Conservation (phyloP, 2,888 invertebrate genomes). For the Chalcosyrphus nemorum region DNA sequence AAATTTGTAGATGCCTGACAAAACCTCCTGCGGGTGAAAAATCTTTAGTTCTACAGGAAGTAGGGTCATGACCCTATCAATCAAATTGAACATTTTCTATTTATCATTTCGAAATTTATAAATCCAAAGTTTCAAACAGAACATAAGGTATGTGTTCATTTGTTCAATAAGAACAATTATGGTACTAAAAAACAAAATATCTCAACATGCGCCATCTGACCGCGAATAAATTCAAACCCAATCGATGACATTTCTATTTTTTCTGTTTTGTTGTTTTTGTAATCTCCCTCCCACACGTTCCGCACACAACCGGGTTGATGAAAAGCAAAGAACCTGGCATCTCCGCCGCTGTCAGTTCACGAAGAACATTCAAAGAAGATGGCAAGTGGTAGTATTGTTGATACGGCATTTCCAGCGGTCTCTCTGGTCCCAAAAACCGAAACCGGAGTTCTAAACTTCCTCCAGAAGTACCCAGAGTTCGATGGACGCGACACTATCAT, state of each 20-base stretch:
- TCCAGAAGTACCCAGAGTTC: constrained; percentile 93
- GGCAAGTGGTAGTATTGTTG: constrained; percentile 79
- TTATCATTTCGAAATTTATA: too few relatives aligned
- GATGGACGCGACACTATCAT: constrained; percentile 96
- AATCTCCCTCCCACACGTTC: constrained; percentile 3
- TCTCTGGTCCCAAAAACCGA: constrained; percentile 96
- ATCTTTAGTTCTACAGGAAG: too few relatives aligned
- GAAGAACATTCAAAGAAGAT: constrained; percentile 73
- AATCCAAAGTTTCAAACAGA: not conserved
- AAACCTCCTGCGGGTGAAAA: too few relatives aligned
- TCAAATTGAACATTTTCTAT: too few relatives aligned
- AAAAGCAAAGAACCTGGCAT: constrained; percentile 37
- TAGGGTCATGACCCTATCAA: too few relatives aligned
- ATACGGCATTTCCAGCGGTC: constrained; percentile 90
- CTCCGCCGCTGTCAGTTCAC: constrained; percentile 63
- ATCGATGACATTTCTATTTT: constrained; percentile 47
- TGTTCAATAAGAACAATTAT: too few relatives aligned
- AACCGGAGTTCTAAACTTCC: constrained; percentile 93
- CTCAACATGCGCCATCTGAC: constrained; percentile 12
- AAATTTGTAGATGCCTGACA: too few relatives aligned
- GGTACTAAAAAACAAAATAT: not conserved
- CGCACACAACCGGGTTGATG: too few relatives aligned
- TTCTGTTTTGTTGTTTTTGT: constrained; percentile 34
- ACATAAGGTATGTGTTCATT: too few relatives aligned
- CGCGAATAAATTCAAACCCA: not conserved